Evolutionary conservation across 2,797 vertebrate species (phyloP), one percentile per base, ranked within the genome.

Genomic region (Decapterus maruadsi): DNA sequence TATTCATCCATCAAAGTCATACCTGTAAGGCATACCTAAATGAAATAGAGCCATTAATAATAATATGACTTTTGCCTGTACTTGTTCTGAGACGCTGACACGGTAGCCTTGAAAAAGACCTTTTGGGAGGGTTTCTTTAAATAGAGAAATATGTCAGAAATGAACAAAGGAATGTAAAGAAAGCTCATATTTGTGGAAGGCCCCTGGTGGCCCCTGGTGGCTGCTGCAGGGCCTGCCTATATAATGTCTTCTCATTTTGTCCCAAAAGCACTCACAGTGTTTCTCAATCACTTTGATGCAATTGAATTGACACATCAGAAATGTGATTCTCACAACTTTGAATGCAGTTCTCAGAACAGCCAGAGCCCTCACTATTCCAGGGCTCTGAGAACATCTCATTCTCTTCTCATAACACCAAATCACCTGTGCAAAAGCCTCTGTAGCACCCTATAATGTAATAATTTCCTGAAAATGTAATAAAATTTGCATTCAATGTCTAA

Each of bases 131-230:
- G 6, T 9, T 16, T 48, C 9, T 60, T n/a, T 36, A 57, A 38
- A 20, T 1, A 5, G 31, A 6, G 17, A 62, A 45, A 64, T 58
- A 60, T 64, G 45, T 53, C 13, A 46, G 22, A 68, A 63, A 63
- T 45, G 34, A 68, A 45, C 22, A 53, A 12, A 69, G 46, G 20
- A 54, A 57, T 42, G 60, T 29, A 31, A 54, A 68, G 55, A 59
- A 20, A 64, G 16, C 12, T 54, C 38, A 51, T n/a, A 34, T 20
- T 43, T 36, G 13, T 59, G 29, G 29, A 46, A 2, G 14, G 13
- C 10, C 36, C 8, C 19, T 38, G 46, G 31, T 20, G 34, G n/a
- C 48, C 63, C 63, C 45, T 66, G 54, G 45, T n/a, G 40, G 53
- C 20, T 2, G 19, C 29, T 13, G 8, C 14, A 51, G 38, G 13